These are phyloP conservation scores for Drosophila prosaltans DNA, from an alignment of 1,140 invertebrate species.

Conservation along the genomic window DNA sequence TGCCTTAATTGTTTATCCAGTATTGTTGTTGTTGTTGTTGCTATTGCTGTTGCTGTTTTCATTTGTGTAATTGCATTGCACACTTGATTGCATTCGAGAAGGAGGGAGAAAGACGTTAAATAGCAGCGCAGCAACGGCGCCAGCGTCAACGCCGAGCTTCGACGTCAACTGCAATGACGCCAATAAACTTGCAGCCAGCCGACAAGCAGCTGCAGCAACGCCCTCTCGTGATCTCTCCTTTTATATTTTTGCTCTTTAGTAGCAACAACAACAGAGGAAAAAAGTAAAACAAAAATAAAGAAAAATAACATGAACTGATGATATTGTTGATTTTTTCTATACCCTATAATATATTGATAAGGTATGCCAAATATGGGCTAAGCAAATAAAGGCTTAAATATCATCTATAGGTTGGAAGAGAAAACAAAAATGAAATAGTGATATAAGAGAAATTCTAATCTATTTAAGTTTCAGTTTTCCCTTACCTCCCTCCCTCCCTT, in stretches of 20 bases:
- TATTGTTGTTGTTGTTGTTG: slow-evolving; percentile 15
- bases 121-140: slow-evolving; percentile 19
- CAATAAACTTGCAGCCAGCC: slow-evolving; percentile 53
- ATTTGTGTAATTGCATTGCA: slow-evolving; percentile 78
- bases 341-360: slow-evolving; percentile 9
- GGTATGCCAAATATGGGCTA: too few relatives aligned
- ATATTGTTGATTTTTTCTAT: slow-evolving; percentile 22
- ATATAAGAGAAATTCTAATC: too few relatives aligned
- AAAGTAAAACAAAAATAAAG: slow-evolving; percentile 8
- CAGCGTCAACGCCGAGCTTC: slow-evolving; percentile 19
- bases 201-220: slow-evolving; percentile 33
- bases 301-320: slow-evolving; percentile 11
- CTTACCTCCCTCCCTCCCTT: too few relatives aligned
- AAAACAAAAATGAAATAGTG: too few relatives aligned
- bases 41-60: slow-evolving; percentile 49
- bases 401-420: too few relatives aligned
- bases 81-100: slow-evolving; percentile 69
- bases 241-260: slow-evolving; percentile 3
- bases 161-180: slow-evolving; percentile 55
- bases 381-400: too few relatives aligned
- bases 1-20: slow-evolving; percentile 48
- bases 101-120: slow-evolving; percentile 14
- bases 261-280: neutral
- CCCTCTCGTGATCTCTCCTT: slow-evolving; percentile 29
- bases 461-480: too few relatives aligned